Percentiles rank a stretch among this genome's conserved stretches.
Conservation (phyloP, 2,888 invertebrate genomes). For the Bimastos eiseni region DNA sequence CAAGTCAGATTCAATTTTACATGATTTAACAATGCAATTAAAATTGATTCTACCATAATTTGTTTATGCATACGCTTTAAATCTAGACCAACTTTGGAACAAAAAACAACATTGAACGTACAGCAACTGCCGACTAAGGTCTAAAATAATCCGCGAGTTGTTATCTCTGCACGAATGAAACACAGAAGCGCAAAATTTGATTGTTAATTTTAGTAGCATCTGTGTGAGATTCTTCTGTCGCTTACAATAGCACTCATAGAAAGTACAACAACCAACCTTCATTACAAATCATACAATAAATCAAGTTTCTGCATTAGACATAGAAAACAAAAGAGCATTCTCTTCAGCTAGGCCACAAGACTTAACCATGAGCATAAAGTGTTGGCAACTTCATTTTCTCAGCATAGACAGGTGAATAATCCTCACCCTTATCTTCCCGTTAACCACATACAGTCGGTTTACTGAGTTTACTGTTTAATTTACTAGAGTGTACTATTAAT, state of each 20-base stretch:
- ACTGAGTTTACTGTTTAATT: background rate
- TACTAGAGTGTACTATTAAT: background rate
- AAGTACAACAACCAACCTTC: background rate
- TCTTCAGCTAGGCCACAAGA: background rate
- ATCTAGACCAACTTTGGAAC: background rate
- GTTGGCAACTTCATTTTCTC: background rate
- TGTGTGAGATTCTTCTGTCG: background rate
- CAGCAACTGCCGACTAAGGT: background rate
- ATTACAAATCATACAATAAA: background rate
- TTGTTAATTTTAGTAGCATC: background rate
- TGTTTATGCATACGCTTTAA: background rate
- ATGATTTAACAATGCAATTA: background rate
- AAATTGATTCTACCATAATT: background rate
- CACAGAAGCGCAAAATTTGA: background rate
- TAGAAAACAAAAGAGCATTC: background rate
- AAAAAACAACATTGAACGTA: background rate
- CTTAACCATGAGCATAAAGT: background rate
- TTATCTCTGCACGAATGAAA: background rate
- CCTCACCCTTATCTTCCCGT: too few relatives aligned
- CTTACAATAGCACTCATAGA: background rate
- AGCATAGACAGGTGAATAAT: too few relatives aligned
- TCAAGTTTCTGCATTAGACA: background rate
- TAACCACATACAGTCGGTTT: background rate
- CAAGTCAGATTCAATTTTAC: background rate
- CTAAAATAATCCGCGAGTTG: background rate